phyloP scores from a whole-genome alignment of 2,797 vertebrate genomes.

The Lithobates sylvaticus region DNA sequence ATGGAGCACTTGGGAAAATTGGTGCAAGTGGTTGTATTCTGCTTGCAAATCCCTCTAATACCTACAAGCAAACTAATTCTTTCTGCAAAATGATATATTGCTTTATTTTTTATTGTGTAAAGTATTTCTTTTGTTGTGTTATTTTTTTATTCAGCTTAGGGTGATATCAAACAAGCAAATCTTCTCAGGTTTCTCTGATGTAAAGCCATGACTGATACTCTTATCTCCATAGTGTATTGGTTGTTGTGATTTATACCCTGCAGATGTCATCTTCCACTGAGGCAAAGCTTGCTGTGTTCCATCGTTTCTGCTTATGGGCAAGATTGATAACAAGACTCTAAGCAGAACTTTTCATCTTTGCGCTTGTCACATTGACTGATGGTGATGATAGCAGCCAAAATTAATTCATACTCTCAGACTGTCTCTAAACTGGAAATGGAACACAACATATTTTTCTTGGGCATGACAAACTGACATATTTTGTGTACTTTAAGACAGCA shows the following conservation, averaged over 20 bases:
- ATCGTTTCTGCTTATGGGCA: constrained; percentile 9
- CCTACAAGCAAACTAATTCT: not conserved
- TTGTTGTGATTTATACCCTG: constrained; percentile 34
- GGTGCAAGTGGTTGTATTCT: not conserved
- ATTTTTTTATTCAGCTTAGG: not conserved
- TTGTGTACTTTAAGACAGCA: not conserved
- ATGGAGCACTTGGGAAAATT: not conserved
- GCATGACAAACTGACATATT: constrained; percentile 21
- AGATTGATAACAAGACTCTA: constrained; percentile 48
- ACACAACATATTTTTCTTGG: constrained; percentile 27
- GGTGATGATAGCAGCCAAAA: constrained; percentile 18
- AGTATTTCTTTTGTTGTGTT: not conserved
- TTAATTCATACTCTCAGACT: constrained; percentile 9
- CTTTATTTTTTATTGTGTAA: not conserved
- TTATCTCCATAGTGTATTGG: constrained; percentile 5
- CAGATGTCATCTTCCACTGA: constrained; percentile 38
- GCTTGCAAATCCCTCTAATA: not conserved
- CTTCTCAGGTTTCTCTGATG: not conserved
- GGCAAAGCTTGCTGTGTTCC: not conserved
- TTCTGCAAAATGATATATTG: not conserved
- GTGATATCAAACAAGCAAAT: constrained; percentile 1
- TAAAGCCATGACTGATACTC: constrained; percentile 1
- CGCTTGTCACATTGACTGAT: constrained; percentile 50
- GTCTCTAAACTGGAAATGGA: constrained; percentile 21
- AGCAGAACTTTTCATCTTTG: constrained; percentile 39